These are phyloP conservation scores for Drosophila anomalata DNA, from an alignment of 2,888 invertebrate species.

Conservation along the genomic window DNA sequence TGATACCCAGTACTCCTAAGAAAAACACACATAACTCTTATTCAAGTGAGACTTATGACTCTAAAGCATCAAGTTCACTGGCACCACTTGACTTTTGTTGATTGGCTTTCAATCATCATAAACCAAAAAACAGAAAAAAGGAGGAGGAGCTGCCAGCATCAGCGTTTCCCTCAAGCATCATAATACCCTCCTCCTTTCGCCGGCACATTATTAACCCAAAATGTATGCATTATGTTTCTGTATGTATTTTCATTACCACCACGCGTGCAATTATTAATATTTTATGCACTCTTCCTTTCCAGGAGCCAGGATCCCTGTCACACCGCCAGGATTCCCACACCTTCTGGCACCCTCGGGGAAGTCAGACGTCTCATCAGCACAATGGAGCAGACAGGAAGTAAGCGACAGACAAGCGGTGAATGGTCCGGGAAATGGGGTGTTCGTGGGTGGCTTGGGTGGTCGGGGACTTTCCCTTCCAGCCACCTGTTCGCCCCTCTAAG, in stretches of 20 bases:
- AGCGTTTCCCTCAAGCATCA: constrained; percentile 45
- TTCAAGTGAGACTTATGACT: not conserved
- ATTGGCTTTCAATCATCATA: constrained; percentile 67
- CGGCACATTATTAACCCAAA: constrained; percentile 67
- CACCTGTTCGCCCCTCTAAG: constrained; percentile 23
- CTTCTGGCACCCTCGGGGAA: constrained; percentile 13
- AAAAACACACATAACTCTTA: not conserved
- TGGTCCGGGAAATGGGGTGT: constrained; percentile 3
- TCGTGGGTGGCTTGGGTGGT: not conserved
- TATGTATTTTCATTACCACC: constrained; percentile 73
- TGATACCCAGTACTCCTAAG: not conserved
- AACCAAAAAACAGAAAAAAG: constrained; percentile 15
- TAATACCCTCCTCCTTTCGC: not conserved
- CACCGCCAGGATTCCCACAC: constrained; percentile 1
- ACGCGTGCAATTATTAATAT: constrained; percentile 77
- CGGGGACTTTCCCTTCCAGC: constrained; percentile 2
- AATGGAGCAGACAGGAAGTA: constrained; percentile 64
- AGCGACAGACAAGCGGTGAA: constrained; percentile 39
- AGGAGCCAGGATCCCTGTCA: constrained; percentile 3
- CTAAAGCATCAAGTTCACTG: constrained; percentile 35
- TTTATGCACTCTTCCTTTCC: constrained; percentile 63
- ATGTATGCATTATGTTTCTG: constrained; percentile 68
- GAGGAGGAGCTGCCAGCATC: constrained; percentile 27
- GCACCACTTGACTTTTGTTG: constrained; percentile 51
- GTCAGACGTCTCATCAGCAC: constrained; percentile 49